Evolutionary conservation across 2,888 invertebrate genomes (phyloP).

Genomic region (Lapara coniferarum): DNA sequence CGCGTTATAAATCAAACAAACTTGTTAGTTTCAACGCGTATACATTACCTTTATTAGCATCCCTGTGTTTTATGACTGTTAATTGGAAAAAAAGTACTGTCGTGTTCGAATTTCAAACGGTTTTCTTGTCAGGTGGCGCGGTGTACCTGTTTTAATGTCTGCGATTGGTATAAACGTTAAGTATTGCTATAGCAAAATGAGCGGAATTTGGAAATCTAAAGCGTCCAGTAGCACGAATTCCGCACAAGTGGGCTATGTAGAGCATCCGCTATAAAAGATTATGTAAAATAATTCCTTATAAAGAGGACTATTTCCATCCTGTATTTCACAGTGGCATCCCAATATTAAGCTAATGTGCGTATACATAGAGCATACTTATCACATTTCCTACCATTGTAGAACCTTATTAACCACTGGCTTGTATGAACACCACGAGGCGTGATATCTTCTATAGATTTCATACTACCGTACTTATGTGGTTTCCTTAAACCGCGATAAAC

Average conservation of each 20-base stretch:
- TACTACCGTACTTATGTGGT: slow-evolving; percentile 1
- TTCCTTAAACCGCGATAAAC: slow-evolving; percentile 29
- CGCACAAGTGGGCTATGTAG: too few relatives aligned
- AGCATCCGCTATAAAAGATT: too few relatives aligned
- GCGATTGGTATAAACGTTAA: neutral
- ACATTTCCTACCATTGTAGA: neutral
- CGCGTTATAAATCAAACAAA: slow-evolving; percentile 22
- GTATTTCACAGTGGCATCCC: too few relatives aligned
- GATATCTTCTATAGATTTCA: neutral
- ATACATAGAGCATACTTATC: too few relatives aligned
- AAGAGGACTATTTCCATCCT: too few relatives aligned
- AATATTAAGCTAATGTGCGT: too few relatives aligned
- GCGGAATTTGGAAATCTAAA: too few relatives aligned
- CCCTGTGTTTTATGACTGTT: slow-evolving; percentile 18
- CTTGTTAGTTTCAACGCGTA: slow-evolving; percentile 17
- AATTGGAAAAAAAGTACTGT: slow-evolving; percentile 28
- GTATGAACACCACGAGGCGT: neutral
- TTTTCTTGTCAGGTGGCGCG: neutral
- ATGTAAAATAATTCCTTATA: too few relatives aligned
- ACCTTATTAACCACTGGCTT: neutral
- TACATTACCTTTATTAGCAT: slow-evolving; percentile 16
- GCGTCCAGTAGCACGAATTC: too few relatives aligned
- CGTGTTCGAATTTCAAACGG: neutral
- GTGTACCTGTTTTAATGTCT: neutral
- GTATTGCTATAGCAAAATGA: too few relatives aligned